Base-by-base conservation (phyloP, 1,140 invertebrate species). In the Procambarus virginalis region DNA sequence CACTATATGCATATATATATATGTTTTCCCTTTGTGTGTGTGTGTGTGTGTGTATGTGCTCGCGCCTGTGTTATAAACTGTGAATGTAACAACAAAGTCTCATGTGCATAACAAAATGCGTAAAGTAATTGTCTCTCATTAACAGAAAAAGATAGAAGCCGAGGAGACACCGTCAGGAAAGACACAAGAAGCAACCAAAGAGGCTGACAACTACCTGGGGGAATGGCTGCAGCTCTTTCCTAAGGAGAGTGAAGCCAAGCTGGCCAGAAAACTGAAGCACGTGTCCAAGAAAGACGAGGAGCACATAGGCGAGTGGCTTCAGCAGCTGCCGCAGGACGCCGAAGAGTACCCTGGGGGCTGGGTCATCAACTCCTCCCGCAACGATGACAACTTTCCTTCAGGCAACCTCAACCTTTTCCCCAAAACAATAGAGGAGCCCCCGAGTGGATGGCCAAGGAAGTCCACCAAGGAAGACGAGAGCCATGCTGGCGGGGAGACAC, bases 151-250 rank as follows among this genome's bases (percentile, higher is more conserved):
- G 48, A n/a, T 58, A 9, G 73, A 85, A 2, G 3, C 12, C 5
- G 83, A n/a, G n/a, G 64, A 64, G 6, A 34, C 12, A 1, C n/a
- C 8, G 12, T 46, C 2, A 3, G 46, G 55, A 20, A 85, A 55
- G 64, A 17, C 8, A 22, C 4, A 48, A 10, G 49, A 49, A 9
- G 81, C 60, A 17, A 64, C 64, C 4, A 73, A 84, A 45, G 20
- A 73, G 34, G 68, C 45, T 9, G 48, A 70, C n/a, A 45, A 64
- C 22, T 49, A 85, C 17, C 49, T 85, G 48, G 83, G 70, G n/a
- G 83, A 76, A 17, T 85, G 83, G 83, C 34, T 85, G 68, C 83
- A 85, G 49, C 83, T 85, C 68, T 48, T 85, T 17, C 83, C 83
- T 20, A 64, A 76, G 51, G 83, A 85, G 14, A 75, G 70, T 58